These are phyloP conservation scores for Hermatobates lingyangjiaoensis DNA, from an alignment of 1,140 invertebrate genomes.

Conservation along the genomic window DNA sequence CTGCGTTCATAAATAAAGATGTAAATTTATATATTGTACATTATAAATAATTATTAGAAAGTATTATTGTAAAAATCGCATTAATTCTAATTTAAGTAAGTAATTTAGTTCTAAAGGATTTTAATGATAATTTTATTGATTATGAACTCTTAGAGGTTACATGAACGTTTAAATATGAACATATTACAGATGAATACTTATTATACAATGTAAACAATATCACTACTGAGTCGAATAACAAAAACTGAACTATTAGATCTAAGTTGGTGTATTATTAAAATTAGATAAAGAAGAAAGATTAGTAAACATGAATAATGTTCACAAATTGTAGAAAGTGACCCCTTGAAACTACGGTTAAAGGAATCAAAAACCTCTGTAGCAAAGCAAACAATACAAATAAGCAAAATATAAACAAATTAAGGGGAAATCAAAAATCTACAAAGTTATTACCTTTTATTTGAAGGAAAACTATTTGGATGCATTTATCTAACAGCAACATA, in stretches of 20 bases:
- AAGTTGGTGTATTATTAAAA: neutral
- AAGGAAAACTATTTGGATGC: too few relatives aligned
- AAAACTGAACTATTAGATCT: neutral
- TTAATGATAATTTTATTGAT: neutral
- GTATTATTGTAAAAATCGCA: conserved; percentile 2
- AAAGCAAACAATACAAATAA: too few relatives aligned
- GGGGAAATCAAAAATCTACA: too few relatives aligned
- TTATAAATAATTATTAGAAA: neutral
- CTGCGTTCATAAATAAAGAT: neutral
- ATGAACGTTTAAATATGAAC: neutral
- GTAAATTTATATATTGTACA: neutral
- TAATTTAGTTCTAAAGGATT: neutral
- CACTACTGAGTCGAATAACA: neutral
- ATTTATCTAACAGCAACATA: too few relatives aligned
- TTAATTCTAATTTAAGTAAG: neutral
- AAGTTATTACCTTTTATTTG: too few relatives aligned
- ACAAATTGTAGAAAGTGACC: neutral
- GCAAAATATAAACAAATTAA: too few relatives aligned
- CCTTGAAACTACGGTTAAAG: neutral
- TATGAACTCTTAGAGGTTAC: neutral
- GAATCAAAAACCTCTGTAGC: too few relatives aligned
- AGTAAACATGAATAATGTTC: neutral
- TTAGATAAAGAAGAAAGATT: neutral
- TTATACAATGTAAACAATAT: neutral
- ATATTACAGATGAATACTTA: neutral